These are phyloP conservation scores for Chlorospingus flavigularis DNA, from an alignment of 2,797 vertebrate species.

Conservation along the genomic window DNA sequence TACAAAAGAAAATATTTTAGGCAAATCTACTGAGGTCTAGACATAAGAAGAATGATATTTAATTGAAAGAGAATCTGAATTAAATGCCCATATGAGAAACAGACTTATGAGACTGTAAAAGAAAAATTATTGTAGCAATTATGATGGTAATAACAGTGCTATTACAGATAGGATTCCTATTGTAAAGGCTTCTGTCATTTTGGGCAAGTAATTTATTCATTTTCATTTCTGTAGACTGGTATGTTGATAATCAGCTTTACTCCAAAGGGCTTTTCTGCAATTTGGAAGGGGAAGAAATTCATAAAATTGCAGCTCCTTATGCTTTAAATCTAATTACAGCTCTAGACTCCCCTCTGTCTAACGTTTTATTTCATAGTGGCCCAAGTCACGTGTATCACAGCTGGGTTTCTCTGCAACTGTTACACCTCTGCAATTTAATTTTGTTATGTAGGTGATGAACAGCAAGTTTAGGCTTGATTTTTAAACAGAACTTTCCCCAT, in stretches of 20 bases:
- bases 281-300: neutral
- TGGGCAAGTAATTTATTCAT: conserved; percentile 46
- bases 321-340: conserved; percentile 10
- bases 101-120: neutral
- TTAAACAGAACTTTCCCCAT: neutral
- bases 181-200: neutral
- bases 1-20: neutral
- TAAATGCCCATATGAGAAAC: neutral
- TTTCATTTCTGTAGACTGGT: conserved; percentile 55
- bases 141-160: neutral
- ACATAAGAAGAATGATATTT: neutral
- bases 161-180: conserved; percentile 30
- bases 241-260: conserved; percentile 20
- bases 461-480: neutral
- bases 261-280: conserved; percentile 24
- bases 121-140: conserved; percentile 36
- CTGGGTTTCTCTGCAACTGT: neutral
- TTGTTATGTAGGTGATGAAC: neutral
- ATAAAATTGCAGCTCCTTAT: neutral
- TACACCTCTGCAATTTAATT: neutral
- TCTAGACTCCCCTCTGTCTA: neutral
- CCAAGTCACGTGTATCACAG: neutral
- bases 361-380: neutral
- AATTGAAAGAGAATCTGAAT: neutral
- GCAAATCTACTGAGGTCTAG: neutral